phyloP scores from a whole-genome alignment of 2,113 vertebrate genomes.

The Cyphomyrus discorhynchus region DNA sequence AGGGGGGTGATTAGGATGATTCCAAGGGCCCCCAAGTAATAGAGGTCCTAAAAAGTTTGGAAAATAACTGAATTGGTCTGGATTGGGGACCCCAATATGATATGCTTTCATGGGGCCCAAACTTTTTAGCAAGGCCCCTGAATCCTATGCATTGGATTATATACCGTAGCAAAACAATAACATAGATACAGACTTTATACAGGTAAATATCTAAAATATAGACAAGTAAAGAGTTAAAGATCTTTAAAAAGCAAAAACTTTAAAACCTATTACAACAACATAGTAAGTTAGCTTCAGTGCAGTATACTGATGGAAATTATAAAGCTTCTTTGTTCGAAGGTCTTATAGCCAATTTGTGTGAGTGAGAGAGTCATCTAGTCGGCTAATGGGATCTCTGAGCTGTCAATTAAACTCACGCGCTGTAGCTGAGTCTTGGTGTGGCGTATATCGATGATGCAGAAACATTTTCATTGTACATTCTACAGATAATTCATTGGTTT shows the following conservation, averaged over 20 bases:
- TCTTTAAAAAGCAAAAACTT: not conserved
- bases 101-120: too few relatives aligned
- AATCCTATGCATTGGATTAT: not conserved
- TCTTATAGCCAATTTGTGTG: not conserved
- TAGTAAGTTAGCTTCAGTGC: not conserved
- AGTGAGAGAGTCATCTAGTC: not conserved
- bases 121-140: not conserved
- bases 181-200: not conserved
- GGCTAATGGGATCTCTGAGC: not conserved
- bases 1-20: too few relatives aligned
- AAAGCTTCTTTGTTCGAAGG: not conserved
- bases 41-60: too few relatives aligned
- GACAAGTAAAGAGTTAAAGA: not conserved
- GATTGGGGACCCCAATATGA: too few relatives aligned
- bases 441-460: not conserved
- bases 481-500: not conserved
- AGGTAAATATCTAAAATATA: not conserved
- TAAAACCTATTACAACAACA: not conserved
- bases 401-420: not conserved
- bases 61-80: too few relatives aligned
- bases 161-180: not conserved
- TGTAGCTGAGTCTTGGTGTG: not conserved
- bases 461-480: not conserved
- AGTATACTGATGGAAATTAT: not conserved
- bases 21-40: too few relatives aligned